Base-by-base conservation (phyloP, 2,888 invertebrate genomes). In the Volucella inflata region DNA sequence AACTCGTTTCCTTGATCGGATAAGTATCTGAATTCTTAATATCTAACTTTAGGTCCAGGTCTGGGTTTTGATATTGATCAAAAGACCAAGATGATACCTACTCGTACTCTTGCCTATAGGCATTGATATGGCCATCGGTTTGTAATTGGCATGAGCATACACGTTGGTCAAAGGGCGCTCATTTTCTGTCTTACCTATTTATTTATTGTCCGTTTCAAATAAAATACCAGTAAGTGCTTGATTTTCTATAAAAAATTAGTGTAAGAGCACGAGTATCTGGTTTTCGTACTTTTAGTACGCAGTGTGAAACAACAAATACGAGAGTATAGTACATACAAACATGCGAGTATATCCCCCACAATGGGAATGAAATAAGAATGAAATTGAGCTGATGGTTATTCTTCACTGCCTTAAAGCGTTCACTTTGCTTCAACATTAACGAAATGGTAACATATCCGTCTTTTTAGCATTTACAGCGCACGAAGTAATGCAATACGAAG, bases 401-500 rank as follows among this genome's bases (percentile, higher is more conserved):
- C 30, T 74, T 51, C 67, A 42, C 57, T 68, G 70, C 80, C 76
- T 67, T 85, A 76, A 62, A 57, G 71, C 80, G 76, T 81, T 76
- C 62, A 64, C 71, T 70, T 75, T 75, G 30, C 30, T 30, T 30
- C 6, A 30, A 64, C 59, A 48, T 14, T 42, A 30, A 62, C 60
- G 60, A 81, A 85, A 85, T 81, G 85, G 85, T 85, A 85, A 85
- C 85, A 85, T 85, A 85, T 85, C 85, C 71, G 85, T 81, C 81
- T 85, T 81, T 62, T 30, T 17, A 8, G 44, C 62, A 53, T 76
- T 64, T 55, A 55, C 53, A 79, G 65, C 72, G 65, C 85, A 81
- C 81, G 84, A 75, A 72, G 84, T 70, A 79, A 59, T 68, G 62
- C 50, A 65, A 17, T 4, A 4, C 30, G 60, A 62, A 80, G 75